phyloP scores from a whole-genome alignment of 2,113 vertebrate genomes.

The Sarotherodon lohbergeri region DNA sequence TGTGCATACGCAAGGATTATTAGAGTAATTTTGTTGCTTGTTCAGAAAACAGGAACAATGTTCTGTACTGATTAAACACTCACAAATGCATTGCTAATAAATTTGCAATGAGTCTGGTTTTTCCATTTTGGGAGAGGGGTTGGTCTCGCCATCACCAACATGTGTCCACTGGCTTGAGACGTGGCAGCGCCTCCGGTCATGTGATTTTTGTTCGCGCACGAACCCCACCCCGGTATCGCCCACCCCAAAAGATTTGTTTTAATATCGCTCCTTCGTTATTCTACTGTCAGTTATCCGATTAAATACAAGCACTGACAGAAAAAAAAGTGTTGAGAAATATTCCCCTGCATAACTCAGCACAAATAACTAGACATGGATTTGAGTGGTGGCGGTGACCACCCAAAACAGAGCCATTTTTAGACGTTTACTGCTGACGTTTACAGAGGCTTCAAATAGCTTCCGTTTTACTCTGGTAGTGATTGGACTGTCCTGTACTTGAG shows the following conservation, averaged over 20 bases:
- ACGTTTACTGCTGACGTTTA: slow-evolving; percentile 68
- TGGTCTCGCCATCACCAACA: neutral
- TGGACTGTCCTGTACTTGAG: slow-evolving; percentile 51
- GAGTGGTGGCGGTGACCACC: slow-evolving; percentile 37
- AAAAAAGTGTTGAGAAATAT: neutral
- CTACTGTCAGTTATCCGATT: neutral
- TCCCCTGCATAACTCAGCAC: neutral
- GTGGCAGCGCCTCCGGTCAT: slow-evolving; percentile 68
- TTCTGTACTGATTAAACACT: neutral
- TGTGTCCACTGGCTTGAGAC: slow-evolving; percentile 59
- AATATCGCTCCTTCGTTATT: neutral
- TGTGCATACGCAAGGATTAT: neutral
- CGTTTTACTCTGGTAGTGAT: slow-evolving; percentile 64
- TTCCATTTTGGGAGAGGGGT: neutral
- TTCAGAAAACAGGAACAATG: neutral
- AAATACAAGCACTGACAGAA: neutral
- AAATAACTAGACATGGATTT: neutral
- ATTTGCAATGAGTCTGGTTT: neutral
- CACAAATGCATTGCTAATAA: neutral
- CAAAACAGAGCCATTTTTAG: slow-evolving; percentile 65
- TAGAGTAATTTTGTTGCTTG: neutral
- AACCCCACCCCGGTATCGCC: slow-evolving; percentile 57
- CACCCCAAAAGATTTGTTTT: neutral
- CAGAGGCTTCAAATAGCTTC: slow-evolving; percentile 69
- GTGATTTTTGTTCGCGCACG: slow-evolving; percentile 38